phyloP scores from a whole-genome alignment of 2,797 vertebrate species.

The Hirundo rustica region DNA sequence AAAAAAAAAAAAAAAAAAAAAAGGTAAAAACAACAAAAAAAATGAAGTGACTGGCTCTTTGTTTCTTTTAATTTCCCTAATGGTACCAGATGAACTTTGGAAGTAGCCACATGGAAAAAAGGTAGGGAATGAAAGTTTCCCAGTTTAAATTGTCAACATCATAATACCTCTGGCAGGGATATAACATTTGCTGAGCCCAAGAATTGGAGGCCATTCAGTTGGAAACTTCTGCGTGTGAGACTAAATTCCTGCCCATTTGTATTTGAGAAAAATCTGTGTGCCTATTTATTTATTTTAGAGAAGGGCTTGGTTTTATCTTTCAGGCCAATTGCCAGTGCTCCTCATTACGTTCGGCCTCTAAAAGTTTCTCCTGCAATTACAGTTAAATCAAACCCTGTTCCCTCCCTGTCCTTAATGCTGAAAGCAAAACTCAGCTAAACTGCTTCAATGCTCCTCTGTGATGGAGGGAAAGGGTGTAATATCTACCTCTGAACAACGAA shows the following conservation, averaged over 20 bases:
- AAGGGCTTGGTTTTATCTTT: slow-evolving; percentile 18
- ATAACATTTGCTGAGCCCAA: neutral
- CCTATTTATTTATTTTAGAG: slow-evolving; percentile 34
- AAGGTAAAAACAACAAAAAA: neutral
- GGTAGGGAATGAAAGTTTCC: neutral
- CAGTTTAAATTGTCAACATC: neutral
- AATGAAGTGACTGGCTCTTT: neutral
- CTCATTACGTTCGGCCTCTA: neutral
- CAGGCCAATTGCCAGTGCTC: slow-evolving; percentile 7
- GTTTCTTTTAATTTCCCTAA: neutral
- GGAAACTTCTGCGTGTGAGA: neutral
- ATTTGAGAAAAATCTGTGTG: neutral
- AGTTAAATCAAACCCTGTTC: neutral
- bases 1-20: neutral
- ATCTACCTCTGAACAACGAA: neutral
- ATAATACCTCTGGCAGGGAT: slow-evolving; percentile 2
- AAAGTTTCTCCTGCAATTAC: neutral
- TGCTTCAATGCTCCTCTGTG: neutral
- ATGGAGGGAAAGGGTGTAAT: neutral
- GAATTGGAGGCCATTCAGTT: neutral
- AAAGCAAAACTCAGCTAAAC: neutral
- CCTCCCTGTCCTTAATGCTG: neutral
- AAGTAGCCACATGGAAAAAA: neutral
- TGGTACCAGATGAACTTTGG: neutral
- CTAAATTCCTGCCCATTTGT: neutral